Percentiles rank a stretch among this genome's conserved stretches.
phyloP scores from a whole-genome alignment of 2,797 vertebrate genomes.

The Peromyscus aztecus region DNA sequence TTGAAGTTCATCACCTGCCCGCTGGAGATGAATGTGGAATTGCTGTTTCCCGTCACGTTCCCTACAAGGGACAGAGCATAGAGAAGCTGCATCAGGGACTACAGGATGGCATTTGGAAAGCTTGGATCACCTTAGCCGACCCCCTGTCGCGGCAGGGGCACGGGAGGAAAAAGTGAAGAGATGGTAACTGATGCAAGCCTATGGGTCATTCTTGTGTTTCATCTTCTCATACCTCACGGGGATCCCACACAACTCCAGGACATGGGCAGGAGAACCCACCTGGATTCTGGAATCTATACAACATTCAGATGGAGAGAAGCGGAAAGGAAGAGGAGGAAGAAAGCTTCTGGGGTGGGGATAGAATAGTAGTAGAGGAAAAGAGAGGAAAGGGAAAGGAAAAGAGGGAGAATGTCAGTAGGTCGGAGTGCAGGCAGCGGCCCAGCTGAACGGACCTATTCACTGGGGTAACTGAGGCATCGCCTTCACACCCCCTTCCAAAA shows the following conservation, averaged over 20 bases:
- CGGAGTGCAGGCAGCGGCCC: background rate
- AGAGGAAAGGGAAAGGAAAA: background rate
- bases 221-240: fast-evolving
- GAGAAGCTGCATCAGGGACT: slow-evolving; percentile 69
- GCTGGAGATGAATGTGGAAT: slow-evolving; percentile 98
- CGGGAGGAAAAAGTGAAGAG: no score
- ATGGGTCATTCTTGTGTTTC: fast-evolving
- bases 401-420: fast-evolving
- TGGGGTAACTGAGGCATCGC: no score
- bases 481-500: background rate
- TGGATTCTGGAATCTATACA: background rate
- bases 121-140: background rate
- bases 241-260: no score
- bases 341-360: background rate
- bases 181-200: background rate
- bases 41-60: slow-evolving; percentile 96
- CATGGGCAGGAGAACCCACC: background rate
- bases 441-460: background rate
- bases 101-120: background rate
- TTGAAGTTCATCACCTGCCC: slow-evolving; percentile 99
- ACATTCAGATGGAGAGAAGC: background rate
- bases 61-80: slow-evolving; percentile 86
- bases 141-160: fast-evolving
- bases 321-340: background rate
- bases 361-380: background rate